These are phyloP conservation scores for Ictidomys tridecemlineatus DNA, from an alignment of 2,113 vertebrate species.

Conservation along the genomic window DNA sequence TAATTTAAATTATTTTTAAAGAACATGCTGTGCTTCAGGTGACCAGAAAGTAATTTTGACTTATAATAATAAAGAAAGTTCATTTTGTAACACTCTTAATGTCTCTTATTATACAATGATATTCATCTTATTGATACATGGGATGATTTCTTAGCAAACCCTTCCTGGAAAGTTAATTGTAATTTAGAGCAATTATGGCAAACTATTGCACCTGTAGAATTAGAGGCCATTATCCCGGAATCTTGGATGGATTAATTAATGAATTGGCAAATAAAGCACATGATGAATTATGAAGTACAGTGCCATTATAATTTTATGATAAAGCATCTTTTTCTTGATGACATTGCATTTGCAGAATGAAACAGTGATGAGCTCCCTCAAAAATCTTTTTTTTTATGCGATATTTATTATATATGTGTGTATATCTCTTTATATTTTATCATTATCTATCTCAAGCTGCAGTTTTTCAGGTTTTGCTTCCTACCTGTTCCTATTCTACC, in stretches of 20 bases:
- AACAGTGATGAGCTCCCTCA: constrained; percentile 43
- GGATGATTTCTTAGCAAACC: constrained; percentile 52
- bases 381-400: too few species aligned
- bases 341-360: constrained; percentile 68
- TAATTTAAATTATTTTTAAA: constrained; percentile 22
- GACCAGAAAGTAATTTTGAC: not conserved
- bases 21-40: not conserved
- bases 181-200: constrained; percentile 69
- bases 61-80: not conserved
- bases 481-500: too few species aligned
- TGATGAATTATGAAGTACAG: constrained; percentile 57
- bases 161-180: constrained; percentile 65
- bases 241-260: constrained; percentile 76
- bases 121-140: constrained; percentile 44
- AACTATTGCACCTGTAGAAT: constrained; percentile 71
- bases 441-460: too few species aligned
- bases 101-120: not conserved
- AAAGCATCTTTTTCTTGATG: constrained; percentile 66
- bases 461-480: too few species aligned
- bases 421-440: too few species aligned
- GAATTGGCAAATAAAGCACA: constrained; percentile 72
- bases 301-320: constrained; percentile 76
- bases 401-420: too few species aligned
- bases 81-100: constrained; percentile 7
- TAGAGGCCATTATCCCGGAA: constrained; percentile 73